Percentiles rank a stretch among this genome's conserved stretches.
Conservation (phyloP, 2,113 vertebrate genomes). For the Varanus komodoensis region DNA sequence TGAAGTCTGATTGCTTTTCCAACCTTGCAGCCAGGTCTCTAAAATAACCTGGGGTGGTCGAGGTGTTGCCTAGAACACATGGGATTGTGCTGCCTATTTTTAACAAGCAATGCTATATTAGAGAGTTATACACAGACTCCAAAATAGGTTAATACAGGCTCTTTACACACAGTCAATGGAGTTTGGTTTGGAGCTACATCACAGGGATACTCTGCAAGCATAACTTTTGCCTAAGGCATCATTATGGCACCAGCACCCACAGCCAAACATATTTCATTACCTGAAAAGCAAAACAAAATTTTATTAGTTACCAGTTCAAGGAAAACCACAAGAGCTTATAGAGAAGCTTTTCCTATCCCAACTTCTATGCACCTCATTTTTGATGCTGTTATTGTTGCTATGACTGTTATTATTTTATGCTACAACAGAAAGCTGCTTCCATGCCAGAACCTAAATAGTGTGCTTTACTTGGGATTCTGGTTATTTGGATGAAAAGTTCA, state of each 20-base stretch:
- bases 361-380: fast-evolving
- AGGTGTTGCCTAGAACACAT: too few species aligned
- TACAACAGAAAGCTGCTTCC: neutral
- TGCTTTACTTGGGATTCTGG: neutral
- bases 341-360: constrained; percentile 15
- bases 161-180: neutral
- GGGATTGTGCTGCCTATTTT: too few species aligned
- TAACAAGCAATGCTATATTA: neutral
- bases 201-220: neutral
- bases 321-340: neutral
- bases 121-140: neutral
- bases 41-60: too few species aligned
- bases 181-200: neutral
- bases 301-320: neutral
- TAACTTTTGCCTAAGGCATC: neutral
- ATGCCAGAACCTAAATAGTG: neutral
- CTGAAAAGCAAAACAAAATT: neutral
- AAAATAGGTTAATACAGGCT: neutral
- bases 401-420: neutral
- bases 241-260: neutral
- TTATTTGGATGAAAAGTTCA: constrained; percentile 1
- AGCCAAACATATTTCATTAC: neutral
- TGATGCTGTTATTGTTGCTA: too few species aligned
- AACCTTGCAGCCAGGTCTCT: too few species aligned
- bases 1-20: too few species aligned